Base-by-base conservation (phyloP, 1,140 invertebrate species). In the Drosophila littoralis region DNA sequence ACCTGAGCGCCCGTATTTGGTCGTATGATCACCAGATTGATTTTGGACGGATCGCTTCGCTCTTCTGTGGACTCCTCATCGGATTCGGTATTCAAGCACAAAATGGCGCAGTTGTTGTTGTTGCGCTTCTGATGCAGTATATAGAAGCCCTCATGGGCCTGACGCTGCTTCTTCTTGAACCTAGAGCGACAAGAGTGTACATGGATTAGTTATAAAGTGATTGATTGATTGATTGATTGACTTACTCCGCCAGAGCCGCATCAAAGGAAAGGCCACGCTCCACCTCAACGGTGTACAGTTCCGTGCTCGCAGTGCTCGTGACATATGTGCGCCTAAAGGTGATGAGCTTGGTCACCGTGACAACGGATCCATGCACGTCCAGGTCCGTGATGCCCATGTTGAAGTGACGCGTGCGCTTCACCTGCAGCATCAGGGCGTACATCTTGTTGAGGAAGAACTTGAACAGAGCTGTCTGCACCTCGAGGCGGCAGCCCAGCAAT, bases 381-480 rank as follows among this genome's bases (percentile, higher is more conserved):
- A 99, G 93, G 94, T 99, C 98, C 66, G 97, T 93, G 90, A 98
- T 98, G 66, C 97, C 97, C 91, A 98, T 94, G 93, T 98, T 97
- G 91, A 97, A 98, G 42, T 95, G 93, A 0, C 96, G 95, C 43
- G 93, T 93, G 54, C 94, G 95, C 79, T 97, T 97, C 0, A 97
- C 97, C 91, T 97, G 96, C 32, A 94, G 94, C 57, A 98, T 95
- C 59, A 98, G 96, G 0, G 96, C 96, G 17, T 95, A 95, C 35
- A 99, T 93, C 0, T 98, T 99, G 91, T 99, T 97, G 0, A 97
- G 98, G 91, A 99, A 99, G 93, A 99, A 99, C 81, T 98, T 96
- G 93, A 99, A 99, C 0, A 99, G 93, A 46, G 97, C 94, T 93
- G 99, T 99, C 93, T 99, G 99, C 46, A 99, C 92, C 17, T 98